Base-by-base conservation (phyloP, 2,888 invertebrate genomes). In the Pyrocoelia pectoralis region DNA sequence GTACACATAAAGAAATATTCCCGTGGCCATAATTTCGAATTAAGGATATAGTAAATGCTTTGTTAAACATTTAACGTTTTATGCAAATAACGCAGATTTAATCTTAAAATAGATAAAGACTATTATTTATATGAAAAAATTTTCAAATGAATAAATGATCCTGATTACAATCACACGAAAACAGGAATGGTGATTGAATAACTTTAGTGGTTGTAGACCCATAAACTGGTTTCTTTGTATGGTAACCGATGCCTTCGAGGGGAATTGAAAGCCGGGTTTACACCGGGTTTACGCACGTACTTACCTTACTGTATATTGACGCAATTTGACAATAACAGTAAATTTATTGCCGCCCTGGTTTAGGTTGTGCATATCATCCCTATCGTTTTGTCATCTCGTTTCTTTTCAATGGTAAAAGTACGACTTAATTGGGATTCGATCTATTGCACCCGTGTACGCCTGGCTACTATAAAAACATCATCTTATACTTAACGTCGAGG, bases 201-300 rank as follows among this genome's bases (percentile, higher is more conserved):
- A 41, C 43, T 56, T 38, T 28, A 56, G 56, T 56, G 56, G 61
- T 50, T 52, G 58, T 52, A 52, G 58, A 58, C 43, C 59, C 54
- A 51, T 63, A 58, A 63, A 63, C 63, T 58, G 63, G 63, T 63
- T 63, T 54, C 63, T 63, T 63, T 63, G 63, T 63, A 51, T 38
- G 19, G 52, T 33, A 24, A 38, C 53, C 54, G 57, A 40, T 58
- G 63, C 19, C 62, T 50, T 29, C 61, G 58, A 48, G 62, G 51
- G 63, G 63, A 49, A 41, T n/a, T 33, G 24, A 50, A 49, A 41
- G 54, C 14, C 61, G 14, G 46, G 49, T 61, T 65, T 57, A 61
- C 65, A 49, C 54, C 3, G 24, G 24, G 24, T 38, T n/a, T n/a
- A n/a, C 33, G 8, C 24, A 24, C 8, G 8, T 8, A 24, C n/a